Evolutionary conservation across 2,797 vertebrate genomes (phyloP).

Genomic region (Nothura maculosa): DNA sequence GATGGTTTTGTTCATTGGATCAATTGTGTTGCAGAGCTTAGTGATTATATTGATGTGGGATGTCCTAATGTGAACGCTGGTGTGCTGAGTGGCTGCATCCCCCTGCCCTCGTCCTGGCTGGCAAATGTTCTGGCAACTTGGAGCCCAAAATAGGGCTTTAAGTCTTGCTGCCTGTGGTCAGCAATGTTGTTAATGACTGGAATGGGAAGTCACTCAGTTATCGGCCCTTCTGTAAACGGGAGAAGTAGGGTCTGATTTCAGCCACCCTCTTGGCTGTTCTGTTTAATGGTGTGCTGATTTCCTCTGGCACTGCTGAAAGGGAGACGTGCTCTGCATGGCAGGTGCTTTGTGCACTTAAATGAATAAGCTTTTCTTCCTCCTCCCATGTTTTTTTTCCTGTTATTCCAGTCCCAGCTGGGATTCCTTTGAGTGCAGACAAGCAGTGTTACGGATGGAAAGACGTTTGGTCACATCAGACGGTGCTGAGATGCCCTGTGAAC

Average conservation of each 20-base stretch:
- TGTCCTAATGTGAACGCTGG: not conserved
- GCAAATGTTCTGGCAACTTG: not conserved
- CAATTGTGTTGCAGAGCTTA: not conserved
- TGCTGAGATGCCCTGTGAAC: constrained; percentile 3
- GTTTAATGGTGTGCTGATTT: not conserved
- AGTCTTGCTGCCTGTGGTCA: not conserved
- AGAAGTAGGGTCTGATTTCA: not conserved
- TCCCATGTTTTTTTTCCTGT: constrained; percentile 33
- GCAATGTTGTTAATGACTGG: not conserved
- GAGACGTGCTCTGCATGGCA: not conserved
- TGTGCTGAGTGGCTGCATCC: not conserved
- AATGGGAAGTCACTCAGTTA: not conserved
- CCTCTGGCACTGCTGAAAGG: not conserved
- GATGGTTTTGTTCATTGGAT: not conserved
- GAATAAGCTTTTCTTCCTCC: not conserved
- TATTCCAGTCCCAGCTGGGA: constrained; percentile 6
- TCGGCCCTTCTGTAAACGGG: not conserved
- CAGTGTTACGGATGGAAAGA: not conserved
- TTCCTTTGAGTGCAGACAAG: not conserved
- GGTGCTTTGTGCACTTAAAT: not conserved
- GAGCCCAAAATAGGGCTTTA: not conserved
- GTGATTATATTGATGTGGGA: not conserved
- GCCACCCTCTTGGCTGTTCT: not conserved
- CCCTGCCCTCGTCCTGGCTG: not conserved
- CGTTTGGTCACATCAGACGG: not conserved